These are phyloP conservation scores for Grammomys dolichurus DNA, from an alignment of 2,113 vertebrate genomes.

Conservation along the genomic window DNA sequence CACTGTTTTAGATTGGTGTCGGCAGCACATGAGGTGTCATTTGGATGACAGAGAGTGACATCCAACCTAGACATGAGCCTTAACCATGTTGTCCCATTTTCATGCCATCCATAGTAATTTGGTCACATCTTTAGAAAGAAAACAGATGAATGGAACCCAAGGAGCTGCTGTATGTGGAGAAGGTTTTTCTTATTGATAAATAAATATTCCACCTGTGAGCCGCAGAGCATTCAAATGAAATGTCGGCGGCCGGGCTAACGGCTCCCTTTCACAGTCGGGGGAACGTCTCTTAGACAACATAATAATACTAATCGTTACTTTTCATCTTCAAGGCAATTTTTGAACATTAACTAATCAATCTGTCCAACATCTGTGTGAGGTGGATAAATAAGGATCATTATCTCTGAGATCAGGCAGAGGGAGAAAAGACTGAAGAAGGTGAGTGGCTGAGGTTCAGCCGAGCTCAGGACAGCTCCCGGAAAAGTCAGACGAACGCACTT, in stretches of 20 bases:
- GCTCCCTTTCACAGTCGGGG: constrained; percentile 43
- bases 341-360: constrained; percentile 77
- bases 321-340: constrained; percentile 74
- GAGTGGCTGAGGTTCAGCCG: background rate
- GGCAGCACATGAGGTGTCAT: background rate
- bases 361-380: constrained; percentile 69
- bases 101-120: background rate
- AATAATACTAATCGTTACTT: constrained; percentile 74
- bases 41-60: constrained; percentile 38
- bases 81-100: background rate
- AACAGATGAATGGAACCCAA: background rate
- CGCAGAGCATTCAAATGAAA: constrained; percentile 16
- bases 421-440: background rate
- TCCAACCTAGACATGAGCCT: background rate
- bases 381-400: constrained; percentile 58
- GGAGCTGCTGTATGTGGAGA: background rate
- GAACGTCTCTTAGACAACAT: constrained; percentile 64
- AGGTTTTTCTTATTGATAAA: constrained; percentile 48
- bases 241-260: background rate
- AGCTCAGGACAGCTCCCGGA: background rate
- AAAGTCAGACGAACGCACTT: background rate
- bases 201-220: constrained; percentile 54
- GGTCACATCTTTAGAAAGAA: background rate
- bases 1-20: constrained; percentile 12
- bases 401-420: constrained; percentile 14